Percentiles rank a stretch among this genome's conserved stretches.
phyloP scores from a whole-genome alignment of 2,797 vertebrate genomes.

The Mallotus villosus region DNA sequence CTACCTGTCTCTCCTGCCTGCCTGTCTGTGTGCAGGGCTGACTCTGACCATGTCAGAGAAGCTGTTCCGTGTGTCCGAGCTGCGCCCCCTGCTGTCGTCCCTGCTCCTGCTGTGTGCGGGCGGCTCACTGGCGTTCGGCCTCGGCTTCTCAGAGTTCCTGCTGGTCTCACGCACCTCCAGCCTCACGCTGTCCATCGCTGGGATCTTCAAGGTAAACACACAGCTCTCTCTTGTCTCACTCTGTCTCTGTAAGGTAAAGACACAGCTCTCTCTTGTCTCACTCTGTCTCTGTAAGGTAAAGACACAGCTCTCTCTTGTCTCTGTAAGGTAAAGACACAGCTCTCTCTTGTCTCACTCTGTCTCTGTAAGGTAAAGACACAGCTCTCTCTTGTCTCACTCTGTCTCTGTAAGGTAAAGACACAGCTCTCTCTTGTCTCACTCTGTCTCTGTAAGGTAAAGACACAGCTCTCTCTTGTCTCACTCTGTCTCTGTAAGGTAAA shows the following conservation, averaged over 20 bases:
- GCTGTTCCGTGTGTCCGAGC: conserved; percentile 83
- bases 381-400: conserved; percentile 75
- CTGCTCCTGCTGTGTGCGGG: conserved; percentile 81
- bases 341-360: background rate
- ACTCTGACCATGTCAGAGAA: conserved; percentile 85
- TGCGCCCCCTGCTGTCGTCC: conserved; percentile 73
- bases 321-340: conserved; percentile 75
- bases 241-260: background rate
- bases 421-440: background rate
- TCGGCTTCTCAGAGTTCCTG: conserved; percentile 96
- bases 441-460: background rate
- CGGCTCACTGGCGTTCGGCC: conserved; percentile 86
- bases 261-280: too few relatives aligned
- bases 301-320: too few relatives aligned
- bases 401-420: conserved; percentile 90
- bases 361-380: too few relatives aligned
- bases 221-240: background rate
- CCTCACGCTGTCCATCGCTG: conserved; percentile 92
- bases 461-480: conserved; percentile 68
- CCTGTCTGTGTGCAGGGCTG: conserved; percentile 69
- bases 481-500: conserved; percentile 94
- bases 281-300: background rate
- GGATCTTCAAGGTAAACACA: conserved; percentile 89
- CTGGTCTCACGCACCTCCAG: conserved; percentile 92
- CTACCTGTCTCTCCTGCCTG: conserved; percentile 7